Evolutionary conservation across 1,140 invertebrate genomes (phyloP).

Genomic region (Palaemon carinicauda): DNA sequence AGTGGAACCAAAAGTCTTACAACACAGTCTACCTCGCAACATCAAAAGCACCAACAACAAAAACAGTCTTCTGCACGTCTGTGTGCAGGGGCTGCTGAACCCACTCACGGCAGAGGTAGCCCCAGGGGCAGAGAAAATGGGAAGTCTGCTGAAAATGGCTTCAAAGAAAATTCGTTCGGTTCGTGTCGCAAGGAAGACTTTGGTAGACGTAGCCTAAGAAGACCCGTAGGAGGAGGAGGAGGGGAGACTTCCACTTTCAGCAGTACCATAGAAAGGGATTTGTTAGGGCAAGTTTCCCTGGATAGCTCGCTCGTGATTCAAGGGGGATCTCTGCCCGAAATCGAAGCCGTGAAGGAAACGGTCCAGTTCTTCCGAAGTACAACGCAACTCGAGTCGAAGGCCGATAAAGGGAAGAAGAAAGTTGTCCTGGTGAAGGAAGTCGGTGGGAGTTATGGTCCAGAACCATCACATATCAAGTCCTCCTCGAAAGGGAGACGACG

Average conservation of each 20-base stretch:
- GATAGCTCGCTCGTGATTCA: not conserved
- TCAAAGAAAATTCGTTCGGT: conserved; percentile 12
- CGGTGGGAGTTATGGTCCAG: no score
- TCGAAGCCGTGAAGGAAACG: no score
- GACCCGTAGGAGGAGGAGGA: conserved; percentile 11
- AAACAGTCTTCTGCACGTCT: not conserved
- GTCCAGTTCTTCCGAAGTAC: no score
- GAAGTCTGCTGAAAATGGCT: not conserved
- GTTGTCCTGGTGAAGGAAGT: no score
- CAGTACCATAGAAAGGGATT: not conserved
- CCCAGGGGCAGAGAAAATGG: not conserved
- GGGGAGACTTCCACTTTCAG: not conserved
- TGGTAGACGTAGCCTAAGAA: not conserved
- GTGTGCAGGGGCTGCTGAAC: not conserved
- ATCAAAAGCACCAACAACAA: not conserved
- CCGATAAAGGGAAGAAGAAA: no score
- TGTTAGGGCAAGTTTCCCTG: not conserved
- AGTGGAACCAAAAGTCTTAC: not conserved
- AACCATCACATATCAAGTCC: no score
- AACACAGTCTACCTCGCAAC: not conserved
- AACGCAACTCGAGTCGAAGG: no score
- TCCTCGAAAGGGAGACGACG: no score
- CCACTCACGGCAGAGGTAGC: not conserved
- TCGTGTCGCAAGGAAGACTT: conserved; percentile 1
- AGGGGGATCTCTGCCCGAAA: not conserved